Conservation (phyloP, 2,113 vertebrate species). For the Turnix velox region DNA sequence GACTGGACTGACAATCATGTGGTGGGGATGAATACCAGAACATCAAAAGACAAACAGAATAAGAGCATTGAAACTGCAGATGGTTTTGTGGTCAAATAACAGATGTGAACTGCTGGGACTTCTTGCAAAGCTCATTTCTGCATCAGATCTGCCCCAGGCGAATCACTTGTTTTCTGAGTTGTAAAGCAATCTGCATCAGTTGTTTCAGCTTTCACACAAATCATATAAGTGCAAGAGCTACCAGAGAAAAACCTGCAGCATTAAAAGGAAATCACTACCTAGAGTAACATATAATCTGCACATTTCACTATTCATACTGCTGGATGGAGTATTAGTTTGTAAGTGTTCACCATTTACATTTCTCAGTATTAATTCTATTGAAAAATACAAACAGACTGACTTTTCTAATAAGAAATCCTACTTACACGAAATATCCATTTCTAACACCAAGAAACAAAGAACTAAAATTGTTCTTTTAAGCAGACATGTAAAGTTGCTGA, state of each 20-base stretch:
- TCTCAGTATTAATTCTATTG: not conserved
- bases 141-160: not conserved
- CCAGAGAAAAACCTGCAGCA: not conserved
- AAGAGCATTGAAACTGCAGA: not conserved
- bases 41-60: not conserved
- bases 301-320: not conserved
- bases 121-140: not conserved
- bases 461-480: not conserved
- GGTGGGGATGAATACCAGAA: not conserved
- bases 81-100: not conserved
- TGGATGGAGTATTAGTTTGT: not conserved
- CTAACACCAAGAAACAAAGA: not conserved
- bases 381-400: not conserved
- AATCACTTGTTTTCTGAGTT: not conserved
- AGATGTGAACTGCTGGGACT: not conserved
- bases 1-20: not conserved
- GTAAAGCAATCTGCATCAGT: not conserved
- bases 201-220: not conserved
- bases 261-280: not conserved
- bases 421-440: not conserved
- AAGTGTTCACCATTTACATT: not conserved
- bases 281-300: not conserved
- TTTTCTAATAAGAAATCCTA: not conserved
- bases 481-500: not conserved
- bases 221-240: not conserved